Conservation (phyloP, 2,797 vertebrate genomes). For the Sarcophilus harrisii region DNA sequence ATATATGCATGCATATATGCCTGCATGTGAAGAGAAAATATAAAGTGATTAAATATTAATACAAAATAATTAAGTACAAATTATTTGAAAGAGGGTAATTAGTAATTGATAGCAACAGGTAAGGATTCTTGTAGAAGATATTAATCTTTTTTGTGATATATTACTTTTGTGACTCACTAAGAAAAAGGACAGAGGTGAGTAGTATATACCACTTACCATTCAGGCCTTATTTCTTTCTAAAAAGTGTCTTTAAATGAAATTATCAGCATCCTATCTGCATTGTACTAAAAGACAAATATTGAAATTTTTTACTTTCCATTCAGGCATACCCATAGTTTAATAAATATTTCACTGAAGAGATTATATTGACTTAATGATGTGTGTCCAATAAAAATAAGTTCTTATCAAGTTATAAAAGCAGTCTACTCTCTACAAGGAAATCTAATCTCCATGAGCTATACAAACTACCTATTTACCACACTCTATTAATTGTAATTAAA, state of each 20-base stretch:
- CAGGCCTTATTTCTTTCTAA: not conserved
- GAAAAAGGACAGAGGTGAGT: not conserved
- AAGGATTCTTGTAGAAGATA: not conserved
- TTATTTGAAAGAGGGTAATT: not conserved
- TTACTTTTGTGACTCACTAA: not conserved
- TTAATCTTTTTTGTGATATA: not conserved
- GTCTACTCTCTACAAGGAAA: slow-evolving; percentile 48
- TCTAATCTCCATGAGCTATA: slow-evolving; percentile 45
- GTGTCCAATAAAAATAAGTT: slow-evolving; percentile 43
- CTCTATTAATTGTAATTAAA: slow-evolving; percentile 70
- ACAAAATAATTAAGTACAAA: not conserved
- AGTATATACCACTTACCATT: not conserved
- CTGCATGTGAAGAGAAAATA: not conserved
- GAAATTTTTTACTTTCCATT: slow-evolving; percentile 24
- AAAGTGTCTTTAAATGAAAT: slow-evolving; percentile 15
- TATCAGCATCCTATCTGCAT: slow-evolving; percentile 10
- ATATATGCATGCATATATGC: no score
- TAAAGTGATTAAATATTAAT: not conserved
- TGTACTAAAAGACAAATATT: slow-evolving; percentile 1
- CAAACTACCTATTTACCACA: slow-evolving; percentile 51
- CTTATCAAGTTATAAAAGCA: slow-evolving; percentile 23
- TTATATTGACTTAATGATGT: slow-evolving; percentile 64
- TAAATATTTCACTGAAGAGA: slow-evolving; percentile 45
- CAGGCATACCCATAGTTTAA: slow-evolving; percentile 47
- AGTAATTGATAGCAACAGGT: not conserved